Percentiles rank a stretch among this genome's conserved stretches.
Conservation (phyloP, 1,140 invertebrate genomes). For the Caerostris darwini region DNA sequence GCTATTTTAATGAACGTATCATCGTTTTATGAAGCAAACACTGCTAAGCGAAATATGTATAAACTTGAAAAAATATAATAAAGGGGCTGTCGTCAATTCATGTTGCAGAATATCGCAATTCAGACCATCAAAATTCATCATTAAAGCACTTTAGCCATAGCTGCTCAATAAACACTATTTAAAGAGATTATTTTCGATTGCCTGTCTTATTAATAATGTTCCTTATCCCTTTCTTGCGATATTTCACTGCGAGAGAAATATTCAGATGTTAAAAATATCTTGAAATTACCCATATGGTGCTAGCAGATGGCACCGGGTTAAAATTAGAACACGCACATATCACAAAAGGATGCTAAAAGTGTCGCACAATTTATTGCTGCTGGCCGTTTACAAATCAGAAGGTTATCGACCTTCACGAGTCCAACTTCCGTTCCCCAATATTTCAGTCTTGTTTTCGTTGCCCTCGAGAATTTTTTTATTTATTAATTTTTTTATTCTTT, state of each 20-base stretch:
- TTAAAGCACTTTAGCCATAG: too few relatives aligned
- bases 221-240: too few relatives aligned
- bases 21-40: too few relatives aligned
- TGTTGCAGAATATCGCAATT: too few relatives aligned
- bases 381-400: background rate
- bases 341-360: background rate
- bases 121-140: too few relatives aligned
- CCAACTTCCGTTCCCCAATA: background rate
- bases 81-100: too few relatives aligned
- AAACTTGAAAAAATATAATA: too few relatives aligned
- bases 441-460: background rate
- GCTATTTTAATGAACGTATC: too few relatives aligned
- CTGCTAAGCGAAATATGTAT: too few relatives aligned
- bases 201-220: too few relatives aligned
- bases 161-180: too few relatives aligned
- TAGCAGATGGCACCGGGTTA: background rate
- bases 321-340: background rate
- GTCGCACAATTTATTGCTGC: constrained; percentile 8
- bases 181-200: too few relatives aligned
- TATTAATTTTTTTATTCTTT: background rate
- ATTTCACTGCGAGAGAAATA: background rate
- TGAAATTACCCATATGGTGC: background rate
- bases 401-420: constrained; percentile 11
- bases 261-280: background rate
- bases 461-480: background rate